Conservation (phyloP, 2,888 invertebrate species). For the Prosapia bicincta region DNA sequence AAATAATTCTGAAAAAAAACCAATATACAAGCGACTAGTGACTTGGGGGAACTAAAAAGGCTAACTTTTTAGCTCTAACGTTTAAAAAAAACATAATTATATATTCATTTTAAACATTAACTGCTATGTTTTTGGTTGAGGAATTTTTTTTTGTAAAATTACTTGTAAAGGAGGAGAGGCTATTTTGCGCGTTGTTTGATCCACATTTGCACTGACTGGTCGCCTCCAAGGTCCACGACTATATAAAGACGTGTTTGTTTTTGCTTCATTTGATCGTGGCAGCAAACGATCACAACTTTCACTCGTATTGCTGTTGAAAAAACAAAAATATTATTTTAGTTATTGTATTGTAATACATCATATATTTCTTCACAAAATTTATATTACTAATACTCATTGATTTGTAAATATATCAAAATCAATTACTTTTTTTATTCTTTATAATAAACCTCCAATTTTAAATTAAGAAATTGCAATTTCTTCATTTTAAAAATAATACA, state of each 20-base stretch:
- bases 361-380: too few species aligned
- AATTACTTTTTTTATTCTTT: too few species aligned
- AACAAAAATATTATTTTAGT: slow-evolving; percentile 20
- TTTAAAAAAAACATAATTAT: background rate
- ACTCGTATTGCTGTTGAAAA: slow-evolving; percentile 44
- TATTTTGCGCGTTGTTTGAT: slow-evolving; percentile 7
- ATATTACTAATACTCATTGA: too few species aligned
- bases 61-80: background rate
- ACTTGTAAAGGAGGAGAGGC: background rate
- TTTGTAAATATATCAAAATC: too few species aligned
- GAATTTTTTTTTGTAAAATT: background rate
- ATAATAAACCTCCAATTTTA: too few species aligned
- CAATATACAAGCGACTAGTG: background rate
- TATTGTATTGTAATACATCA: too few species aligned
- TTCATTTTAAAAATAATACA: too few species aligned
- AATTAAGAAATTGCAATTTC: too few species aligned
- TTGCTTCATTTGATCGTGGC: background rate
- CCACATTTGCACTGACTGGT: background rate
- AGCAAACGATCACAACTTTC: slow-evolving; percentile 36
- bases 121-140: background rate
- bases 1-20: too few species aligned
- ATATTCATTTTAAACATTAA: background rate
- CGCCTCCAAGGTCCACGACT: slow-evolving; percentile 3
- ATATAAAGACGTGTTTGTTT: background rate
- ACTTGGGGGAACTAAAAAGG: background rate